Evolutionary conservation across 2,888 invertebrate genomes (phyloP), one percentile per base, ranked within the genome.

Genomic region (Cheilosia vulpina): DNA sequence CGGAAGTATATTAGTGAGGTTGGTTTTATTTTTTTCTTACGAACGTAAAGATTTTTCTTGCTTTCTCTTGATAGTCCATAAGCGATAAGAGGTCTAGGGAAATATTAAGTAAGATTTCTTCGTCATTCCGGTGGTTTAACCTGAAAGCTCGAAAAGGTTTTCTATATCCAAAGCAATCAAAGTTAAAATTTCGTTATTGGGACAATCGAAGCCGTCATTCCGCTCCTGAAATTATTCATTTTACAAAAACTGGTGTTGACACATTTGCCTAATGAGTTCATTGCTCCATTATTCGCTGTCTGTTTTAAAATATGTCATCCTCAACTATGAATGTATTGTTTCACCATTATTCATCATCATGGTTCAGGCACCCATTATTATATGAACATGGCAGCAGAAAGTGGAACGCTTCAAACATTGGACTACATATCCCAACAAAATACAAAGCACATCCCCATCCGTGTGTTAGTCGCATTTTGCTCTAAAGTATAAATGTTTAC

Each of bases 181-280:
- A 7, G 31, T 31, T 31, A 1, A 31, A 31, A 31, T 31, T 31
- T 31, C 31, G 31, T 7, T 31, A 9, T 31, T 9, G 31, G 0
- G 1, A 31, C 31, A 9, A 9, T 38, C 13, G 4, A 38, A n/a
- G n/a, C 4, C 13, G 1, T 43, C 6, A 24, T 41, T n/a, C 50
- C 27, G 17, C 21, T 19, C 1, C 19, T 6, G 19, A 47, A 50
- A 27, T 19, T 38, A 4, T 24, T 57, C 15, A 38, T 21, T 53
- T 21, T 31, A 43, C 15, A 43, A 47, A 24, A 66, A 41, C 9
- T 58, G 9, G 31, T 50, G 50, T 69, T 68, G 66, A 76, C 76
- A 76, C 50, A 76, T 76, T 66, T 68, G 43, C 60, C 60, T 58
- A 52, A 68, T 60, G 76, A 76, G 76, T 76, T 60, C 58, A 76